Conservation (phyloP, 2,888 invertebrate species). For the Gonocerus acuteangulatus region DNA sequence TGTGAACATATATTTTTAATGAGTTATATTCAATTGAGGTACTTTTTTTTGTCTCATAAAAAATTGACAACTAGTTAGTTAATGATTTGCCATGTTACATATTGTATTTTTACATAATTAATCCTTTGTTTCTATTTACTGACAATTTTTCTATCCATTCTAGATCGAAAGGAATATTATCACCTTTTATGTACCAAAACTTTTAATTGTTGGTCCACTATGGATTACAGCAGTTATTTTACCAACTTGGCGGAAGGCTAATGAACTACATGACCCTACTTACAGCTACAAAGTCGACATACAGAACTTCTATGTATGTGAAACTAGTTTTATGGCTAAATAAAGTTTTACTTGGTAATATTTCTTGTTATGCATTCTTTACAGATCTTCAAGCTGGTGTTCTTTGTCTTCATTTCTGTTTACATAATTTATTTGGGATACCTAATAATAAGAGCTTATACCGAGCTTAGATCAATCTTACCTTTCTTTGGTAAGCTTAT, state of each 20-base stretch:
- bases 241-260: conserved; percentile 83
- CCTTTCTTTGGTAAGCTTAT: conserved; percentile 86
- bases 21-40: no score
- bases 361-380: conserved; percentile 40
- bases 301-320: conserved; percentile 69
- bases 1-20: no score
- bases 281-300: conserved; percentile 83
- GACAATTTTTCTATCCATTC: conserved; percentile 38
- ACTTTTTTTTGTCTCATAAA: no score
- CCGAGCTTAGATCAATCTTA: conserved; percentile 93
- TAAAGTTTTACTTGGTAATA: no score
- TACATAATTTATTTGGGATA: conserved; percentile 79
- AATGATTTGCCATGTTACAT: no score
- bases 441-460: conserved; percentile 81
- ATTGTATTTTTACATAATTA: no score
- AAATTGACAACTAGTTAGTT: no score
- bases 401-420: conserved; percentile 73
- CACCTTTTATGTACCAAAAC: conserved; percentile 85
- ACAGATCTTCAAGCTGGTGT: conserved; percentile 84
- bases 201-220: conserved; percentile 73
- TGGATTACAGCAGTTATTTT: conserved; percentile 81
- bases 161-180: conserved; percentile 82
- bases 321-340: conserved; percentile 1
- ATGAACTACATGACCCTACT: conserved; percentile 82
- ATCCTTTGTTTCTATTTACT: no score